Percentiles rank a stretch among this genome's conserved stretches.
phyloP scores from a whole-genome alignment of 2,888 invertebrate genomes.

The Ferrisia virgata region DNA sequence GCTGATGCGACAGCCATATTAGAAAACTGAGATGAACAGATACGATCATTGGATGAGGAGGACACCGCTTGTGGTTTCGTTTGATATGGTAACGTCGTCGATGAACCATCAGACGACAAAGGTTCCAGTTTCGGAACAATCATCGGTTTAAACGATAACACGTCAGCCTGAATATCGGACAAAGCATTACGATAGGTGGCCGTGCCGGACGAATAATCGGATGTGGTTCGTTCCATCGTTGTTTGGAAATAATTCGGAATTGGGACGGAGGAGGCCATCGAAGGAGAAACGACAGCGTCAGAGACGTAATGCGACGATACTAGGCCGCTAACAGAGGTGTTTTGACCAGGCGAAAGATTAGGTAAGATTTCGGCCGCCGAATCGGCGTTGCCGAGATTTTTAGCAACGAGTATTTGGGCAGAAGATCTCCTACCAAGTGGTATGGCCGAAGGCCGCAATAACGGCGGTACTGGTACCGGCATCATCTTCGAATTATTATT shows the following conservation, averaged over 20 bases:
- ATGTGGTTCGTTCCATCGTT: neutral
- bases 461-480: neutral
- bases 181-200: neutral
- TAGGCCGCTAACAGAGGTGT: neutral
- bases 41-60: neutral
- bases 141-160: neutral
- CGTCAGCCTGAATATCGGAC: neutral
- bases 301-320: neutral
- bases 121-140: conserved; percentile 31
- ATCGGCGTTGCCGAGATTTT: neutral
- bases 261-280: neutral
- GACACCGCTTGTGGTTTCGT: neutral
- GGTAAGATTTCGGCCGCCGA: neutral
- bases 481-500: conserved; percentile 33
- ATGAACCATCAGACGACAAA: neutral
- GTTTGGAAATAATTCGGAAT: neutral
- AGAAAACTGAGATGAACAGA: neutral
- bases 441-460: conserved; percentile 8
- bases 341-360: neutral
- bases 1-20: neutral
- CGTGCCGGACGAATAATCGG: neutral
- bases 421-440: conserved; percentile 22
- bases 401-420: conserved; percentile 22
- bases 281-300: neutral
- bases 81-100: neutral